Base-by-base conservation (phyloP, 2,797 vertebrate genomes). In the Parauchenoglanis ngamensis region DNA sequence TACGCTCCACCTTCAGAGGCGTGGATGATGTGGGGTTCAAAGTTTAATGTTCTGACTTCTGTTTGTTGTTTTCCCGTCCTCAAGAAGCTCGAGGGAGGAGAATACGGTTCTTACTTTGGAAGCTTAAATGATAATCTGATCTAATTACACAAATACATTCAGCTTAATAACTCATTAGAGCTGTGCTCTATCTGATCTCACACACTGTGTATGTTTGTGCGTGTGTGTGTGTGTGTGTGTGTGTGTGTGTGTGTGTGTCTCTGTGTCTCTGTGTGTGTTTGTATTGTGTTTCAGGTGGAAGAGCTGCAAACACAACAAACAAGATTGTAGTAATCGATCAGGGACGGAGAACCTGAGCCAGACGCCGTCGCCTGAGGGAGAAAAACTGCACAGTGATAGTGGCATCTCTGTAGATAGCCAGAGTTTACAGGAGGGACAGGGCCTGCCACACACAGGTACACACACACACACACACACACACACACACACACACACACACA, bases 401-500 rank as follows among this genome's bases (percentile, higher is more conserved):
- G 98, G 98, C 86, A 99, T 99, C 92, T 99, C 98, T 0, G 98
- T 99, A 90, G 97, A 99, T 94, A 98, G 96, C 92, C 97, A 98
- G 90, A 99, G 98, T 92, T 96, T 97, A 85, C 98, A 97, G 13
- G 97, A 98, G 87, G 97, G 96, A 82, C 93, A 95, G 0, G 96
- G 96, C n/a, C 94, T 95, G 7, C 95, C 89, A 84, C 91, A 97
- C 57, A 96, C 96, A 86, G 96, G 97, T 96, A 93, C 90, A 92
- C 68, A 83, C 63, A 83, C 75, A 70, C 78, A 83, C 61, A 83
- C 61, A 70, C 35, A 57, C 28, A 86, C 35, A 78, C 59, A 70
- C 68, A 75, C 83, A 88, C 87, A 87, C 44, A 77, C 28, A 78
- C 73, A 68, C 59, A 54, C 56, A 57, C 56, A 57, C 56, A 57